phyloP scores from a whole-genome alignment of 2,113 vertebrate species.

The Carassius gibelio region DNA sequence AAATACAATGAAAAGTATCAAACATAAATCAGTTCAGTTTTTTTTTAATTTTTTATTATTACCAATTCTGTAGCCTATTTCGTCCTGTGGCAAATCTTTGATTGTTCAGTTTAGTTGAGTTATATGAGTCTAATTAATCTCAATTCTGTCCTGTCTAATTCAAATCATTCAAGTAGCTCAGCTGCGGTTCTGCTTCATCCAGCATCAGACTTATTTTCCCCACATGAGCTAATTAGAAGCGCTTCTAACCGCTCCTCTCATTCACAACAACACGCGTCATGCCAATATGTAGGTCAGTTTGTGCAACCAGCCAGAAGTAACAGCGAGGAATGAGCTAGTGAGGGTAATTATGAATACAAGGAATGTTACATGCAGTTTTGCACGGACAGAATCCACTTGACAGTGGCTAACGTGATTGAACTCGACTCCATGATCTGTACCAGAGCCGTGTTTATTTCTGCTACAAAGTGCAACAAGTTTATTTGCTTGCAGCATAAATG shows the following conservation, averaged over 20 bases:
- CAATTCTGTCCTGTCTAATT: not conserved
- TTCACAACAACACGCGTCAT: not conserved
- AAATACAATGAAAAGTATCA: not conserved
- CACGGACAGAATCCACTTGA: not conserved
- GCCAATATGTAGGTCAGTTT: not conserved
- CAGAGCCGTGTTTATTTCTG: not conserved
- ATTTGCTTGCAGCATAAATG: not conserved
- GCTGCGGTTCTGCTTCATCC: not conserved
- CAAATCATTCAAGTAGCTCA: slow-evolving; percentile 8
- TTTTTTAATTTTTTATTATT: not conserved
- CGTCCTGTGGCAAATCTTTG: not conserved
- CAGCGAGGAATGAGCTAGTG: not conserved
- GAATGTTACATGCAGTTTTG: not conserved
- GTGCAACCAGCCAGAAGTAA: not conserved
- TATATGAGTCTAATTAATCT: not conserved
- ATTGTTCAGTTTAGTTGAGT: not conserved
- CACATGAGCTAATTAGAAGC: not conserved
- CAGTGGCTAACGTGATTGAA: not conserved
- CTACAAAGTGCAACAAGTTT: not conserved
- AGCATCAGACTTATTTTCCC: not conserved
- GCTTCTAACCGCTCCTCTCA: not conserved
- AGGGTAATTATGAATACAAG: not conserved
- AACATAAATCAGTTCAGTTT: not conserved
- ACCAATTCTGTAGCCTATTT: not conserved
- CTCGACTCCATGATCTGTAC: not conserved